phyloP scores from a whole-genome alignment of 2,797 vertebrate species.

The Parotocinclus haroldoi region DNA sequence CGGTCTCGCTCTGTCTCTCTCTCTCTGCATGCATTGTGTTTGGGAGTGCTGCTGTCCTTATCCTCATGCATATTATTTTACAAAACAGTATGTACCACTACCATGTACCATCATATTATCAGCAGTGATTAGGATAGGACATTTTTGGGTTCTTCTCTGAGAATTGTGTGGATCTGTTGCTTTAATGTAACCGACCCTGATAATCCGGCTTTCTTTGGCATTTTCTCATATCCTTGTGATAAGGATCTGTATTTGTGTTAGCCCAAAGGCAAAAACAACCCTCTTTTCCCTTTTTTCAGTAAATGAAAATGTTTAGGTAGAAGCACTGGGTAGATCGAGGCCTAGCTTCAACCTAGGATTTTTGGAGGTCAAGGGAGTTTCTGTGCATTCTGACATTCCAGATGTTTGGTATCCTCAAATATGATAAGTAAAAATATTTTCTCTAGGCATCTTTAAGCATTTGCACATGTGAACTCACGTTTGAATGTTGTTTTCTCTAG shows the following conservation, averaged over 20 bases:
- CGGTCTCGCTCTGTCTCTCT: too few relatives aligned
- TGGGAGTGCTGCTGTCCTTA: too few relatives aligned
- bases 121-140: too few relatives aligned
- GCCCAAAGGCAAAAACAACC: slow-evolving; percentile 5
- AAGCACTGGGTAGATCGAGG: background rate
- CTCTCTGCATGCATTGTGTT: too few relatives aligned
- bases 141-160: too few relatives aligned
- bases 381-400: slow-evolving; percentile 5
- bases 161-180: too few relatives aligned
- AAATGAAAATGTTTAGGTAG: slow-evolving; percentile 23
- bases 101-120: too few relatives aligned
- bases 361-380: slow-evolving; percentile 20
- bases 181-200: background rate
- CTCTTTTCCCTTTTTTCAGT: slow-evolving; percentile 15
- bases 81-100: too few relatives aligned
- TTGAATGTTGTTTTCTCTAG: background rate
- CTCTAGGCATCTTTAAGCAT: slow-evolving; percentile 33
- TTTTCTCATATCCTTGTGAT: slow-evolving; percentile 26
- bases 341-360: slow-evolving; percentile 30
- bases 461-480: background rate
- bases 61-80: too few relatives aligned
- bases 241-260: slow-evolving; percentile 18
- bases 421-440: background rate
- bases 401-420: slow-evolving; percentile 13
- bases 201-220: slow-evolving; percentile 3